A percentile compares a stretch with the other conserved stretches of the same genome.
Conservation (phyloP, 2,888 invertebrate genomes). For the Dynastes maya region DNA sequence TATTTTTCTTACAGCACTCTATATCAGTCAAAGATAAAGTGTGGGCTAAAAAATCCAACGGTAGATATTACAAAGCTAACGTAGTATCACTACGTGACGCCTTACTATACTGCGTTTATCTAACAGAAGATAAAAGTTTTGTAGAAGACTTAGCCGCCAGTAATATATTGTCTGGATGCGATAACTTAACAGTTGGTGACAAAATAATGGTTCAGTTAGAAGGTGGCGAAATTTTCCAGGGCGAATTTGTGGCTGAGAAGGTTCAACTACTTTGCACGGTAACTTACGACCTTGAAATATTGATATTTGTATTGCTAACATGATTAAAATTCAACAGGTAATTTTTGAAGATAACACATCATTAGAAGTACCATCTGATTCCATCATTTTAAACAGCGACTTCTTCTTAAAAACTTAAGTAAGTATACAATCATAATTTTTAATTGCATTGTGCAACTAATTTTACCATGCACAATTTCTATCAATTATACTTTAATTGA, state of each 20-base stretch:
- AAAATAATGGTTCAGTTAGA: conserved; percentile 74
- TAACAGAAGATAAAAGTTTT: conserved; percentile 76
- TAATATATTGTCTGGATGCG: conserved; percentile 69
- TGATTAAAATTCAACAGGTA: conserved; percentile 65
- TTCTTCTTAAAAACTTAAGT: conserved; percentile 40
- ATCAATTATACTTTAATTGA: too few species aligned
- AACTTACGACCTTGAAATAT: background rate
- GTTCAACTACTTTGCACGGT: conserved; percentile 52
- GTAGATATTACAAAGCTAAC: conserved; percentile 74
- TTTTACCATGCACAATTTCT: too few species aligned
- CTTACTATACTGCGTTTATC: conserved; percentile 75
- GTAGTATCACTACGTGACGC: conserved; percentile 71
- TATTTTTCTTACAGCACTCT: conserved; percentile 27
- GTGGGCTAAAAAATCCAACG: conserved; percentile 77
- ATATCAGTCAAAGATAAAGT: conserved; percentile 67
- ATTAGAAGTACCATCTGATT: conserved; percentile 71
- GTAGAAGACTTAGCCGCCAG: conserved; percentile 74
- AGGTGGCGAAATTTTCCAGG: conserved; percentile 67
- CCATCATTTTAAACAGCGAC: conserved; percentile 68
- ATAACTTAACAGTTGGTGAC: conserved; percentile 66
- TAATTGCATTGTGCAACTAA: background rate
- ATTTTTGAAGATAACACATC: conserved; percentile 72
- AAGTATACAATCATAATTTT: background rate
- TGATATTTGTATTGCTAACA: background rate
- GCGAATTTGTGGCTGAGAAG: conserved; percentile 50